Base-by-base conservation (phyloP, 2,888 invertebrate species). In the Drosophila nr. medialis region DNA sequence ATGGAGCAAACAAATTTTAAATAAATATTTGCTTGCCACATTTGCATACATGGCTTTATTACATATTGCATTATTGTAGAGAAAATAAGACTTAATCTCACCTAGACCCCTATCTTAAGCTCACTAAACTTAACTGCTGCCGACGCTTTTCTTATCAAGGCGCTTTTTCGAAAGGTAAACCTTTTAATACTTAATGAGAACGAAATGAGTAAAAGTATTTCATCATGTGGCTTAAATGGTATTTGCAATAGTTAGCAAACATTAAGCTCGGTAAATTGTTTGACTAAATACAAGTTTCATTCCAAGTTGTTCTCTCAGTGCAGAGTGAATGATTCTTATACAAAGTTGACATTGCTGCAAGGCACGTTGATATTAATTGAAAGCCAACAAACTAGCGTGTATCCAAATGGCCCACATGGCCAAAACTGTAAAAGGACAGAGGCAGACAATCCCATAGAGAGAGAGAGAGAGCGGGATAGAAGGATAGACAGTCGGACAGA, bases 341-440 rank as follows among this genome's bases (percentile, higher is more conserved):
- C 45, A 74, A 80, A 81, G 55, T 81, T 79, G 64, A 27, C 66
- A 56, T 53, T 38, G 60, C 45, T 64, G 62, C 62, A 64, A 48
- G 58, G 53, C 64, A 67, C 64, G 72, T 76, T 77, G 78, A 78
- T 86, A 83, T 77, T 85, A 82, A 82, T 73, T 85, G 83, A 67
- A 64, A 59, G 56, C 60, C 55, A 54, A 66, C 62, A 64, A 74
- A 66, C 64, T 56, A 65, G 34, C 48, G 59, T 34, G n/a, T 40
- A 49, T 27, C 48, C 66, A 53, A 38, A 42, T 51, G 36, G n/a
- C 42, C 42, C 48, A 32, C 55, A 58, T 34, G 30, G 53, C 36
- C 13, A 48, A 56, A 48, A 55, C 21, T n/a, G 54, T 11, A 58
- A 30, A 49, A 49, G 61, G 34, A 45, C 32, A 49, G 40, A 24